Evolutionary conservation across 2,113 vertebrate genomes (phyloP).

Genomic region (Etheostoma cragini): DNA sequence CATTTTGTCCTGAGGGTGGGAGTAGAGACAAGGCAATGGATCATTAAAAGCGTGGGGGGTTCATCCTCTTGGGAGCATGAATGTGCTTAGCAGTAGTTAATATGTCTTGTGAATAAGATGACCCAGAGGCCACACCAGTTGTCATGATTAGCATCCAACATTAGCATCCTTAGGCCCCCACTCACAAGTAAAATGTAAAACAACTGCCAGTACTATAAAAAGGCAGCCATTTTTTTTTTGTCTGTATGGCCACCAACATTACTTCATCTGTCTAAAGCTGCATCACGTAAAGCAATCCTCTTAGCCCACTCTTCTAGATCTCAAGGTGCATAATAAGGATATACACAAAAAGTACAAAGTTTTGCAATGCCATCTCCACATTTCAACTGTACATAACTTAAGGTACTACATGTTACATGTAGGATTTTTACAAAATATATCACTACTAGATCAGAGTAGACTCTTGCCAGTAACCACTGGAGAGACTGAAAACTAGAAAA

Average conservation of each 20-base stretch:
- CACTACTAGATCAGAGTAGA: constrained; percentile 55
- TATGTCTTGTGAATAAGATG: constrained; percentile 1
- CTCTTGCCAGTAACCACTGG: constrained; percentile 53
- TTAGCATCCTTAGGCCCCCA: not conserved
- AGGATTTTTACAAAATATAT: constrained; percentile 72
- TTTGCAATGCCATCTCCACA: constrained; percentile 53
- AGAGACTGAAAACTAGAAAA: constrained; percentile 64
- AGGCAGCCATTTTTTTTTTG: not conserved
- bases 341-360: constrained; percentile 67
- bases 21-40: not conserved
- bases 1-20: constrained; percentile 11
- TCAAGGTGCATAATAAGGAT: constrained; percentile 66
- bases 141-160: not conserved
- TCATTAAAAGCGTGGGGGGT: not conserved
- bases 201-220: not conserved
- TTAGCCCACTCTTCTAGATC: constrained; percentile 23
- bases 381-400: constrained; percentile 57
- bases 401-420: constrained; percentile 69
- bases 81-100: not conserved
- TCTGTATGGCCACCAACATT: not conserved
- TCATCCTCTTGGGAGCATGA: constrained; percentile 3
- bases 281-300: constrained; percentile 57
- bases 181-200: not conserved
- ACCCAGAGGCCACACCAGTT: not conserved
- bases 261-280: constrained; percentile 17